Base-by-base conservation (phyloP, 2,888 invertebrate species). In the Cephus pygmeus region DNA sequence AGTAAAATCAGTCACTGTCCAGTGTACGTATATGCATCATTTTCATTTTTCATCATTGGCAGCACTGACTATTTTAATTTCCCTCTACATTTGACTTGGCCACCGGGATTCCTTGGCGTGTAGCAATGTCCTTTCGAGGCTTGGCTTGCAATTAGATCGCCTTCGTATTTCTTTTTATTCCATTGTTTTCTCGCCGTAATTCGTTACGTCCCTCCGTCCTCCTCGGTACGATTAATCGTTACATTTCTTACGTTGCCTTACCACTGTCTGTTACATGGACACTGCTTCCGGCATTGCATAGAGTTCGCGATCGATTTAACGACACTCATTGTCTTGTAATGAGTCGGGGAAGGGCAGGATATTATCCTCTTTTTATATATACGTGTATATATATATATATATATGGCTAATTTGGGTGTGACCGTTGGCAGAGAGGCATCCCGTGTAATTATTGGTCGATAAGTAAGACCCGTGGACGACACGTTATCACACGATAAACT, bases 281-380 rank as follows among this genome's bases (percentile, higher is more conserved):
- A 56, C 23, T 56, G 40, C 40, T 56, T 56, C 40, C 40, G 40
- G 40, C 40, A 56, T 23, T 56, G 40, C 40, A 9, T 56, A 23
- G 40, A 23, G 40, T 6, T 56, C 23, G 40, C 78, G 85, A 89
- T 88, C 88, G 87, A 88, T 87, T 87, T 88, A 89, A 89, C 87
- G 87, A 89, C 86, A 85, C 87, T 88, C 88, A 89, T 89, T 89
- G 88, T 90, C 87, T 86, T 85, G 85, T 90, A 90, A 90, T 88
- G 89, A 89, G 87, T 76, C 86, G 88, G 88, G 90, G 90, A 90
- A 89, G 88, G 88, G 87, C 90, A 90, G 90, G 90, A 90, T 90
- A 89, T 56, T 6, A 23, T 56, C 1, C 40, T 56, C 40, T 23
- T 56, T 9, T 6, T 9, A 23, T 56, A 9, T 40, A 40, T 6